phyloP scores from a whole-genome alignment of 1,140 invertebrate genomes.

The Drosophila nikananu region DNA sequence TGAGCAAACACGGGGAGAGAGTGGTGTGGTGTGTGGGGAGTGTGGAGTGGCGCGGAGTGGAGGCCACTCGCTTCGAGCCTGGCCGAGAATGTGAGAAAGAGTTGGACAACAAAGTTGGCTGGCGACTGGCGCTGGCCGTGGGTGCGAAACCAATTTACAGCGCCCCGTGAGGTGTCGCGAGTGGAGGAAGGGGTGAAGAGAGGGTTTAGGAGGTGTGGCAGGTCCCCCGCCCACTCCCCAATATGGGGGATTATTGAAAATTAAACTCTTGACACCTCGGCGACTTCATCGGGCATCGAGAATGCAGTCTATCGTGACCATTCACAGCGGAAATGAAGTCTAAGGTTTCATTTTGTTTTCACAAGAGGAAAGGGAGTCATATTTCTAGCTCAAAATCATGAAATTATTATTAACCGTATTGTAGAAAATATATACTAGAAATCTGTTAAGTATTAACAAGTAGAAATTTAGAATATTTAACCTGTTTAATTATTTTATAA shows the following conservation, averaged over 20 bases:
- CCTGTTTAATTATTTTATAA: not conserved
- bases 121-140: constrained; percentile 37
- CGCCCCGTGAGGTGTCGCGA: constrained; percentile 4
- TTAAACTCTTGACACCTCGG: constrained; percentile 47
- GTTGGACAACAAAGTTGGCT: constrained; percentile 33
- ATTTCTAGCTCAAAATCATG: not conserved
- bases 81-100: constrained; percentile 47
- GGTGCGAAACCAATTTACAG: constrained; percentile 55
- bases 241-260: constrained; percentile 47
- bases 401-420: constrained; percentile 2
- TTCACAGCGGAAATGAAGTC: constrained; percentile 22
- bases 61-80: constrained; percentile 17
- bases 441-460: not conserved
- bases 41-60: not conserved
- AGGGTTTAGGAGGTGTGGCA: constrained; percentile 11
- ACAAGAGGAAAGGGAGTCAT: constrained; percentile 9
- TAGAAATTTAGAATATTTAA: not conserved
- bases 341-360: constrained; percentile 22
- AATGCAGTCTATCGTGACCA: constrained; percentile 22
- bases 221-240: constrained; percentile 4
- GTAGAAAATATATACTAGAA: not conserved
- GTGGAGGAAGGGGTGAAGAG: no score
- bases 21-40: constrained; percentile 2
- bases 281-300: constrained; percentile 28
- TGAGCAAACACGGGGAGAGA: constrained; percentile 64